Percentiles rank a stretch among this genome's conserved stretches.
Evolutionary conservation across 1,140 invertebrate species (phyloP).

Genomic region (Dermatophagoides farinae): DNA sequence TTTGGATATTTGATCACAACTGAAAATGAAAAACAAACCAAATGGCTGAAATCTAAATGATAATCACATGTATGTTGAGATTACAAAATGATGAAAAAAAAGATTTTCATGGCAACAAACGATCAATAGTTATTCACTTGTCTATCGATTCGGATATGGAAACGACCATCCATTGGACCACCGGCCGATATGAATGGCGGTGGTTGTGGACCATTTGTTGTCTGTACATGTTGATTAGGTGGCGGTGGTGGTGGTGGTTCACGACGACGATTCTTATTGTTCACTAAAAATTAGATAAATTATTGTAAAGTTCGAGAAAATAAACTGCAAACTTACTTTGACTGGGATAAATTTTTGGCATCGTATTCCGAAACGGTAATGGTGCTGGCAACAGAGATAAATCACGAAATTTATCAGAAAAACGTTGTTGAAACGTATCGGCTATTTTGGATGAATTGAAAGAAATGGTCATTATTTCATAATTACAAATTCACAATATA

Average conservation of each 20-base stretch:
- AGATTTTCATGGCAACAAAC: neutral
- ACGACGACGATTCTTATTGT: neutral
- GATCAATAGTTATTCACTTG: no score
- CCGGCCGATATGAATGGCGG: neutral
- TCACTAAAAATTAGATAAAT: neutral
- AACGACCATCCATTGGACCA: no score
- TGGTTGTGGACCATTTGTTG: neutral
- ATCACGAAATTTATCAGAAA: neutral
- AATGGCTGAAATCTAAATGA: no score
- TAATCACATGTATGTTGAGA: no score
- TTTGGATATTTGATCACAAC: no score
- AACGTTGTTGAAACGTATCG: neutral
- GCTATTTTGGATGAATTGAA: neutral
- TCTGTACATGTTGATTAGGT: neutral
- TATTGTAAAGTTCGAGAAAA: neutral
- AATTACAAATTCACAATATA: neutral
- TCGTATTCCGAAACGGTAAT: neutral
- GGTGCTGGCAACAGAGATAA: constrained; percentile 5
- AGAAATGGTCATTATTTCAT: neutral
- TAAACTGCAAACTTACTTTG: neutral
- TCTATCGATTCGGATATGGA: no score
- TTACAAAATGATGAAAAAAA: no score
- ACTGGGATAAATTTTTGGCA: constrained; percentile 4
- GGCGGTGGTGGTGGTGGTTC: constrained; percentile 5
- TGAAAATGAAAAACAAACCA: no score